Conservation (phyloP, 2,888 invertebrate genomes). For the Muschampia plurimacula region DNA sequence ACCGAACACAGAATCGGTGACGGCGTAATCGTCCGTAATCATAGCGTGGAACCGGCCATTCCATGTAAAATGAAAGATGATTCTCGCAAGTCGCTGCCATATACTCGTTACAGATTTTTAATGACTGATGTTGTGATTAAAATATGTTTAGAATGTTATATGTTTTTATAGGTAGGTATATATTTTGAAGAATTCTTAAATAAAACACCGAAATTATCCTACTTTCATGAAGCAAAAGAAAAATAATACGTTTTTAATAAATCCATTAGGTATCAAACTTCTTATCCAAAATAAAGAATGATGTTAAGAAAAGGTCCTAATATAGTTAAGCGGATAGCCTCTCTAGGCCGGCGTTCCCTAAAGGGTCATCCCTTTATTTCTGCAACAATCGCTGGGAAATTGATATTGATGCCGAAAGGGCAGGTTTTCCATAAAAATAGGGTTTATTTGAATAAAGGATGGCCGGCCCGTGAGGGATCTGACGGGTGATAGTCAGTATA, state of each 20-base stretch:
- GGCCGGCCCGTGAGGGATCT: constrained; percentile 69
- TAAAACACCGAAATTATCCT: not conserved
- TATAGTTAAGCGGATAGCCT: constrained; percentile 79
- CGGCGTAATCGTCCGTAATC: constrained; percentile 80
- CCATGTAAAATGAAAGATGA: constrained; percentile 33
- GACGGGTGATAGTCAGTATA: constrained; percentile 71
- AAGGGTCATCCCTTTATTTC: constrained; percentile 86
- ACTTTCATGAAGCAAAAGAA: not conserved
- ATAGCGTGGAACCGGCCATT: constrained; percentile 59
- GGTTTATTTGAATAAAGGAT: constrained; percentile 86
- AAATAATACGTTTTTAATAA: constrained; percentile 22
- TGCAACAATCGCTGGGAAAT: constrained; percentile 84
- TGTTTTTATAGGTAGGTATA: not conserved
- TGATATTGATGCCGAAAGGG: constrained; percentile 86
- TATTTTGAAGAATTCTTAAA: not conserved
- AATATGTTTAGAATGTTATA: not conserved
- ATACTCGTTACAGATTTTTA: constrained; percentile 30
- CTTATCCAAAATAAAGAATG: constrained; percentile 48
- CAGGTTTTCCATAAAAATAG: constrained; percentile 86
- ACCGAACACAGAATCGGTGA: constrained; percentile 77
- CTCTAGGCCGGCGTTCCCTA: constrained; percentile 68
- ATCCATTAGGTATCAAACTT: constrained; percentile 23
- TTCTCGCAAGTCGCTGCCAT: constrained; percentile 25
- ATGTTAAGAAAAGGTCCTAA: constrained; percentile 71
- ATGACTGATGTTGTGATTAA: not conserved